phyloP scores from a whole-genome alignment of 1,140 invertebrate genomes.

The Drosophila bocki region DNA sequence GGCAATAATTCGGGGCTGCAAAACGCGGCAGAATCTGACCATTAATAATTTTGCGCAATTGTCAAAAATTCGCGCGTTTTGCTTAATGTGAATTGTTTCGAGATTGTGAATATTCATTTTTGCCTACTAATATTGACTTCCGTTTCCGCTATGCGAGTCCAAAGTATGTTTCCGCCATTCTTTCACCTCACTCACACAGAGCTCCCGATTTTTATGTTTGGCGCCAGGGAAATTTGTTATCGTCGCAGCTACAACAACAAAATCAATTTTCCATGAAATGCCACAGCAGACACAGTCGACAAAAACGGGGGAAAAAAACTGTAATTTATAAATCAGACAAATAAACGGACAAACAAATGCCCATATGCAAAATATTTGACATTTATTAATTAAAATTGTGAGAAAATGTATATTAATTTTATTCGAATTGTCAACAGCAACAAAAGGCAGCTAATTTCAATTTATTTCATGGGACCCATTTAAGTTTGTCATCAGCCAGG shows the following conservation, averaged over 20 bases:
- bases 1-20: slow-evolving; percentile 27
- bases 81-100: slow-evolving; percentile 65
- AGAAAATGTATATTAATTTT: slow-evolving; percentile 81
- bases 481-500: slow-evolving; percentile 50
- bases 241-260: slow-evolving; percentile 55
- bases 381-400: slow-evolving; percentile 82
- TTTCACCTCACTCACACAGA: slow-evolving; percentile 19
- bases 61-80: slow-evolving; percentile 54
- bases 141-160: slow-evolving; percentile 64
- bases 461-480: slow-evolving; percentile 72
- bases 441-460: slow-evolving; percentile 81
- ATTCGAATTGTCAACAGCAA: slow-evolving; percentile 81
- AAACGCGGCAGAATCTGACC: slow-evolving; percentile 58
- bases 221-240: slow-evolving; percentile 69
- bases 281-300: slow-evolving; percentile 24
- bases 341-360: slow-evolving; percentile 79
- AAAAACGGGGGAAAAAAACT: slow-evolving; percentile 23
- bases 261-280: slow-evolving; percentile 66
- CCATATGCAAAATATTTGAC: slow-evolving; percentile 68
- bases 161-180: slow-evolving; percentile 68
- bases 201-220: slow-evolving; percentile 46
- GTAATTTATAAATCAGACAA: slow-evolving; percentile 75
- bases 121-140: slow-evolving; percentile 81
- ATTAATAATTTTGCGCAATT: slow-evolving; percentile 71
- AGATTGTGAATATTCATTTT: slow-evolving; percentile 65